Evolutionary conservation across 1,140 invertebrate genomes (phyloP).

Genomic region (Zaprionus kolodkinae): DNA sequence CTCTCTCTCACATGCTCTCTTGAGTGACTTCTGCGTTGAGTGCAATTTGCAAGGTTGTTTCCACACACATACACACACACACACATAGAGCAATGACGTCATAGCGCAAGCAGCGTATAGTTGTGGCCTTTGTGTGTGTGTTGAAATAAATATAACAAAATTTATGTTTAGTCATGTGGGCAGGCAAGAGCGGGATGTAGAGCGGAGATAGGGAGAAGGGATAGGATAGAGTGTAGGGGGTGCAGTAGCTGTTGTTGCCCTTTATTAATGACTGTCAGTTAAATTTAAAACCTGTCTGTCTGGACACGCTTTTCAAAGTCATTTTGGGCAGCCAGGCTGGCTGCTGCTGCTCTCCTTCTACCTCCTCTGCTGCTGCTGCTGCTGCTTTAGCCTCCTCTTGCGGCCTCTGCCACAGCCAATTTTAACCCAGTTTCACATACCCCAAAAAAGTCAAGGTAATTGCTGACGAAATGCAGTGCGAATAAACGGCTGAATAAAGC

Average conservation of each 20-base stretch:
- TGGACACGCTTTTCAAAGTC: conserved; percentile 46
- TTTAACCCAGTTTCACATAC: conserved; percentile 15
- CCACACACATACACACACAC: conserved; percentile 15
- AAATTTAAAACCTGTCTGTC: conserved; percentile 34
- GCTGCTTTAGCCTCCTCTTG: no score
- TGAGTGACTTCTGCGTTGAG: conserved; percentile 43
- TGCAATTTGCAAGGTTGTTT: conserved; percentile 41
- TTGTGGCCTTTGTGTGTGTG: no score
- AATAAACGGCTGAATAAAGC: neutral
- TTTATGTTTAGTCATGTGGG: conserved; percentile 72
- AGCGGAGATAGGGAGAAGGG: no score
- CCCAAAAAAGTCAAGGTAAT: conserved; percentile 62
- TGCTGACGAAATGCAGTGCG: conserved; percentile 32
- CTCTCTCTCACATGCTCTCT: neutral
- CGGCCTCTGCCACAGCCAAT: no score
- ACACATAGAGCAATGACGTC: conserved; percentile 56
- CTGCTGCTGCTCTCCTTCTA: no score
- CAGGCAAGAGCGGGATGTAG: neutral
- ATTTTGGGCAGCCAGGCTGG: conserved; percentile 11
- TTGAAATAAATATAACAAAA: conserved; percentile 68
- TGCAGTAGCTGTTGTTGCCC: conserved; percentile 30
- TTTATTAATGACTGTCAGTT: conserved; percentile 63
- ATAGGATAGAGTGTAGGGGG: neutral
- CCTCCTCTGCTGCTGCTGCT: no score
- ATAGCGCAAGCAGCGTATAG: conserved; percentile 54